A percentile compares a stretch with the other conserved stretches of the same genome.
These are phyloP conservation scores for Hippocampus mohnikei DNA, from an alignment of 2,113 vertebrate genomes.

Conservation along the genomic window DNA sequence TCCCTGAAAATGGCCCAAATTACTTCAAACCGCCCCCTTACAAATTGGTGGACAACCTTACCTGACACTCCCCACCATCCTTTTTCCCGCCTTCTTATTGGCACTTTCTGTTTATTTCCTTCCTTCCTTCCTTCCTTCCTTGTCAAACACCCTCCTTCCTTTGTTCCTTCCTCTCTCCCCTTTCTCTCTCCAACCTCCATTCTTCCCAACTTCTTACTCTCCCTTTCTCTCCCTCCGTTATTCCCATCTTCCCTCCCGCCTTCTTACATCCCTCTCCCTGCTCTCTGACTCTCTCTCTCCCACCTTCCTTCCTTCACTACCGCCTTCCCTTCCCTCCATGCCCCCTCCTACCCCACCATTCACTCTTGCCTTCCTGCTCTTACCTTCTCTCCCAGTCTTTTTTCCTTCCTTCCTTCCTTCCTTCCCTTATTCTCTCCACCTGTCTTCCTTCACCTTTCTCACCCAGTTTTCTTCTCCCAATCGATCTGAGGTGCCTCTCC, in stretches of 20 bases:
- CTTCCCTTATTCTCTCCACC: neutral
- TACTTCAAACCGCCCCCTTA: no score
- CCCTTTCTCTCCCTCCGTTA: neutral
- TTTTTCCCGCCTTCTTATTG: no score
- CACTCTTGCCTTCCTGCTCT: neutral
- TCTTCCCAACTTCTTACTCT: no score
- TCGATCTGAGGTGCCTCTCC: neutral
- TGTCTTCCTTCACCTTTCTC: neutral
- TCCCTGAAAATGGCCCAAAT: no score
- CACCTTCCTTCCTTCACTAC: neutral
- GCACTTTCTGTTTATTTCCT: no score
- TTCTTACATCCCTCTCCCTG: neutral
- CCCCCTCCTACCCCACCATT: neutral
- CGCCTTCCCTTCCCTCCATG: no score
- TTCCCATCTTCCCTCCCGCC: no score
- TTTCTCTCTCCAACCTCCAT: neutral
- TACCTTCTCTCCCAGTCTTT: neutral
- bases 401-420: neutral
- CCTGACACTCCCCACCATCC: no score
- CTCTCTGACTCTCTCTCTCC: neutral
- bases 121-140: no score
- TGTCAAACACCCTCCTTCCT: neutral
- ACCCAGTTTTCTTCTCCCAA: no score
- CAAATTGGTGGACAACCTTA: no score
- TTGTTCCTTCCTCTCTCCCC: neutral